Base-by-base conservation (phyloP, 2,797 vertebrate genomes). In the Leptodactylus fallax region DNA sequence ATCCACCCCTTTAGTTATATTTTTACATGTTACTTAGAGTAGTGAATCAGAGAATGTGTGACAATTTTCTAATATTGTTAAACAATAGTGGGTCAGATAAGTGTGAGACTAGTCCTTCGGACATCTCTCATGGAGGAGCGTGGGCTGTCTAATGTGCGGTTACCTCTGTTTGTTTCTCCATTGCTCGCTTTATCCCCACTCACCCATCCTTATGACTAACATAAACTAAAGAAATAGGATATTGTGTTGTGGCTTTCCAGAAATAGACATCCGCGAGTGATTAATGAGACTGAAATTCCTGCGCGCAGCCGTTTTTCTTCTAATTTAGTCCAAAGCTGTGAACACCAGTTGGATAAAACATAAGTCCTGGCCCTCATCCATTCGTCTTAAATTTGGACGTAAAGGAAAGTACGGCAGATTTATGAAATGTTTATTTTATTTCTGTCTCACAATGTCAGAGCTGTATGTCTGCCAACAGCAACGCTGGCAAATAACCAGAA, bases 371-470 rank as follows among this genome's bases (percentile, higher is more conserved):
- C 61, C 60, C 47, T 56, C 61, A 11, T 79, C 85, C 76, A 65
- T 79, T 12, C 14, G 56, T 78, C 17, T 86, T 69, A 36, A 23
- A 23, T 74, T 74, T 87, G 65, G 23, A 61, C 45, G 47, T 87
- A 77, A 77, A 87, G 86, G 79, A 87, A 65, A 82, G 47, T 77
- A 60, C 74, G 60, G 60, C 87, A 79, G 87, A 78, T 87, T 67
- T 69, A n/a, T 47, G 65, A 77, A 78, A 58, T 84, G 81, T 87
- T 87, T 87, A 83, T 87, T 83, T 79, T 58, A 87, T 79, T 78
- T 84, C 25, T 79, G 60, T 79, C 81, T 56, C 58, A 23, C 51
- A 77, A 56, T 84, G 81, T 78, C 81, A 79, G 87, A 79, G 65
- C 36, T 71, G 74, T 79, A 61, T 67, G 76, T 83, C 53, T 60